phyloP scores from a whole-genome alignment of 2,113 vertebrate genomes.

The Tricholaema leucomelas region DNA sequence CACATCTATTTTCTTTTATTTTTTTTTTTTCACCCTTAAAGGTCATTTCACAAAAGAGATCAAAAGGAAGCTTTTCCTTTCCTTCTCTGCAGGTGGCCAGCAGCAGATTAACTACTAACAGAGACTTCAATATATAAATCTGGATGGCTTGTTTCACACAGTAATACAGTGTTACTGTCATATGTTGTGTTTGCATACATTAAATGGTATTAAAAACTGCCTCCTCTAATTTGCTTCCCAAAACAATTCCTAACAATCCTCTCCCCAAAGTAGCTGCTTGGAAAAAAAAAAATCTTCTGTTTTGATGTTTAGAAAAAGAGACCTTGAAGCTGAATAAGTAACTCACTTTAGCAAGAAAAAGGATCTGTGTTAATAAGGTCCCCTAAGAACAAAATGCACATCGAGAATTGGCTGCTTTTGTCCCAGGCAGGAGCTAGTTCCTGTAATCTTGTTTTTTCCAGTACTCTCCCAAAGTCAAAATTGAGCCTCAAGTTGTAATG shows the following conservation, averaged over 20 bases:
- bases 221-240: constrained; percentile 24
- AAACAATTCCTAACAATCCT: constrained; percentile 16
- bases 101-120: constrained; percentile 77
- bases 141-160: constrained; percentile 66
- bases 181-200: constrained; percentile 44
- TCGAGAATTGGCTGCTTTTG: neutral
- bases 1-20: constrained; percentile 75
- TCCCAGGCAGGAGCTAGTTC: neutral
- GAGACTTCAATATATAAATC: constrained; percentile 71
- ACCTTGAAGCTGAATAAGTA: neutral
- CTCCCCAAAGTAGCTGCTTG: neutral
- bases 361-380: neutral
- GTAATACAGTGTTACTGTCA: constrained; percentile 40
- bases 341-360: neutral
- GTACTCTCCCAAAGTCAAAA: neutral
- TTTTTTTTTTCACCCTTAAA: constrained; percentile 77
- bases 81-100: constrained; percentile 77
- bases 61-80: constrained; percentile 77
- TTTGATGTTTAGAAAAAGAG: neutral
- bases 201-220: constrained; percentile 41
- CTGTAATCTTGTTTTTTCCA: neutral
- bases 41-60: constrained; percentile 81
- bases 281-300: neutral
- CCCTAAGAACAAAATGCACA: neutral
- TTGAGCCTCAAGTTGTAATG: neutral